phyloP scores from a whole-genome alignment of 2,888 invertebrate genomes.

The Eilema griseolum region DNA sequence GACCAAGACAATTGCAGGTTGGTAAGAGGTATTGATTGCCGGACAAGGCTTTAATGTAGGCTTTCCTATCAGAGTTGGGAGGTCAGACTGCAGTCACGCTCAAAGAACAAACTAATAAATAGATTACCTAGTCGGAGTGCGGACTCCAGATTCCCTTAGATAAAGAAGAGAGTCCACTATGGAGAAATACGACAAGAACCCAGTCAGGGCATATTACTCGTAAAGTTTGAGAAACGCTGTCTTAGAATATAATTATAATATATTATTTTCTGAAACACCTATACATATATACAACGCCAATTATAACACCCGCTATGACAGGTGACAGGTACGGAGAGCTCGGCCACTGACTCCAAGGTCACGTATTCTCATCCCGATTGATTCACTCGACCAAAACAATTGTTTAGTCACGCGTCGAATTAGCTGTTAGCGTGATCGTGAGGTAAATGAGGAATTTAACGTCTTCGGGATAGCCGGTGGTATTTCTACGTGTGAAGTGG shows the following conservation, averaged over 20 bases:
- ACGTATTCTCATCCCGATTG: conserved; percentile 44
- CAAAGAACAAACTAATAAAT: too few species aligned
- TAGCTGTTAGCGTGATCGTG: conserved; percentile 3
- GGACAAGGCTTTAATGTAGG: too few species aligned
- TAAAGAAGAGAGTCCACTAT: background rate
- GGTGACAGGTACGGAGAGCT: conserved; percentile 18
- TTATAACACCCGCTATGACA: conserved; percentile 20
- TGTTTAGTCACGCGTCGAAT: conserved; percentile 43
- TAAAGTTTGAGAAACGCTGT: background rate
- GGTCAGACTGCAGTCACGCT: too few species aligned
- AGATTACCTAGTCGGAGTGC: too few species aligned
- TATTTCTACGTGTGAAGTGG: background rate
- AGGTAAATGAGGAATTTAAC: conserved; percentile 10
- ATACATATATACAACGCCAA: conserved; percentile 1
- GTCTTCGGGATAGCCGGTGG: background rate
- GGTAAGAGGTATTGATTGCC: too few species aligned
- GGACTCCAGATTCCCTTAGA: too few species aligned
- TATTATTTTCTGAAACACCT: background rate
- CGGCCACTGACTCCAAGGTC: conserved; percentile 38
- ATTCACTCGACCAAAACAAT: conserved; percentile 39
- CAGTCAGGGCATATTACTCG: background rate
- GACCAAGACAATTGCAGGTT: too few species aligned
- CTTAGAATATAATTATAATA: background rate
- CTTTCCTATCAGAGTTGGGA: too few species aligned
- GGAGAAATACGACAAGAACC: too few species aligned